A percentile compares a stretch with the other conserved stretches of the same genome.
phyloP scores from a whole-genome alignment of 2,888 invertebrate species.

The Campoplex nolae region DNA sequence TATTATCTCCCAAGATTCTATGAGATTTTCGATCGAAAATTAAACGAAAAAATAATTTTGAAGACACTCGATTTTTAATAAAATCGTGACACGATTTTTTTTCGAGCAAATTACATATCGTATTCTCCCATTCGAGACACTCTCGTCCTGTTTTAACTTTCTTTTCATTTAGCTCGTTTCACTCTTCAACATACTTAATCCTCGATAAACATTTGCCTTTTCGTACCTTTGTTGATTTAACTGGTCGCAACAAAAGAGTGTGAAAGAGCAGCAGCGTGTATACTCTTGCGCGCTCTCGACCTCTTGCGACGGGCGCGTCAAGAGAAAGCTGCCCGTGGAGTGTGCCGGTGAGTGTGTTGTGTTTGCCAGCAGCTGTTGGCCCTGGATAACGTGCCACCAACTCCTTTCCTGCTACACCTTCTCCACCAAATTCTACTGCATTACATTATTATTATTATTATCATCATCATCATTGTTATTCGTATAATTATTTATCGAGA shows the following conservation, averaged over 20 bases:
- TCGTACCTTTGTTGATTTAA: constrained; percentile 40
- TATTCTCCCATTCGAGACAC: background rate
- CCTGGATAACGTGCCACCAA: constrained; percentile 63
- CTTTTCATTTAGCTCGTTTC: background rate
- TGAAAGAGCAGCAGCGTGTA: constrained; percentile 35
- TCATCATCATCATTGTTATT: background rate
- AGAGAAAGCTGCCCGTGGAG: constrained; percentile 64
- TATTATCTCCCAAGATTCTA: background rate
- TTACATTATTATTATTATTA: constrained; percentile 1
- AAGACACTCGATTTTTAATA: background rate
- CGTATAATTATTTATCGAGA: background rate
- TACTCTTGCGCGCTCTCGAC: constrained; percentile 29
- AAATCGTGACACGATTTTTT: background rate
- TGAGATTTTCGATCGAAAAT: background rate
- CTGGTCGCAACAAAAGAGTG: constrained; percentile 39
- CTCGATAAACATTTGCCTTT: constrained; percentile 38
- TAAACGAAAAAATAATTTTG: background rate
- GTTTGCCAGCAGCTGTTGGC: constrained; percentile 66
- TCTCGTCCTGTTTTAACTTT: background rate
- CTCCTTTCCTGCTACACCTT: constrained; percentile 54
- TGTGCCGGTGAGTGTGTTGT: constrained; percentile 52
- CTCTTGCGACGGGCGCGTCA: constrained; percentile 56
- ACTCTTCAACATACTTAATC: background rate
- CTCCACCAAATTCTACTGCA: constrained; percentile 25
- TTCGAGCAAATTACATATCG: background rate